Evolutionary conservation across 1,140 invertebrate species (phyloP).

Genomic region (Drosophila novamexicana): DNA sequence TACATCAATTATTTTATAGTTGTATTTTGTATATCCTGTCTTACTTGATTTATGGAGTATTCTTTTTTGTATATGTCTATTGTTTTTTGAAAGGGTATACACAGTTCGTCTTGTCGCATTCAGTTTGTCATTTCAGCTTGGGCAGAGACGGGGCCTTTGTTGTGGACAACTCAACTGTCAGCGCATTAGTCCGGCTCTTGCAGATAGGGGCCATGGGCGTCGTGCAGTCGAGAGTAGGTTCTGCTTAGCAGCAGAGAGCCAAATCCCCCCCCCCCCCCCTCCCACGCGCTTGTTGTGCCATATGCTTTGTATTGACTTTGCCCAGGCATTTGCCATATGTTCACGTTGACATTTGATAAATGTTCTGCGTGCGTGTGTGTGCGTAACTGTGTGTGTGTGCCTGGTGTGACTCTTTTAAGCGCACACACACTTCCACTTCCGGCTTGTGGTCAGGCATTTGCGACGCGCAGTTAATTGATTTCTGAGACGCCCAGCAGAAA

Average conservation of each 20-base stretch:
- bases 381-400: neutral
- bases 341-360: constrained; percentile 71
- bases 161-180: constrained; percentile 1
- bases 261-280: too few relatives aligned
- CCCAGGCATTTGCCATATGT: constrained; percentile 45
- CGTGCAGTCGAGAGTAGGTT: neutral
- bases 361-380: constrained; percentile 37
- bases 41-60: neutral
- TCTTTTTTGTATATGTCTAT: too few relatives aligned
- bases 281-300: constrained; percentile 16
- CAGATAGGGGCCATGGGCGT: neutral
- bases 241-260: neutral
- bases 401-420: neutral
- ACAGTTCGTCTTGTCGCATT: constrained; percentile 1
- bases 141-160: constrained; percentile 8
- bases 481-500: constrained; percentile 46
- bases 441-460: constrained; percentile 57
- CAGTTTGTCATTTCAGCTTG: neutral
- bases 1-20: too few relatives aligned
- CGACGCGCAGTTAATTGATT: constrained; percentile 77
- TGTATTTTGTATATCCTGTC: too few relatives aligned
- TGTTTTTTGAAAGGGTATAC: neutral
- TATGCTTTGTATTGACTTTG: constrained; percentile 46
- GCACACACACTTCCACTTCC: constrained; percentile 50
- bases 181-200: neutral